Conservation (phyloP, 53 echinoderm and acorn worm genomes). For the Pentamera pediparva region DNA sequence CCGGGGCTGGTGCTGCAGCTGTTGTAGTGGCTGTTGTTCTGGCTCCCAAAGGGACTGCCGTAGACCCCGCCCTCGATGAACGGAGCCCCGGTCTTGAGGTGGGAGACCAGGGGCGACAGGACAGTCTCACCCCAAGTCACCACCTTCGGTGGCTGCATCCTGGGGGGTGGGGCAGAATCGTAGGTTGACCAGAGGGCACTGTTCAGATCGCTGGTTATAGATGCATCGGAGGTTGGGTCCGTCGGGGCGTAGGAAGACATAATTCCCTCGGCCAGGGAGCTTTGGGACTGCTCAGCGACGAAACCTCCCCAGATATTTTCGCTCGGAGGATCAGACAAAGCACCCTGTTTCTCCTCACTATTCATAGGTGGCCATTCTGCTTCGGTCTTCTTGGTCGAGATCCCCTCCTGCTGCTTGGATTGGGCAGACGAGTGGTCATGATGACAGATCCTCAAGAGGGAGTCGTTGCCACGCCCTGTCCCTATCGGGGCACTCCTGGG, state of each 20-base stretch:
- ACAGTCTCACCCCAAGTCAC: constrained; percentile 78
- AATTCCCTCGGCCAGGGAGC: constrained; percentile 53
- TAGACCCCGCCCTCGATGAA: constrained; percentile 99
- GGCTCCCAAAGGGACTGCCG: constrained; percentile 93
- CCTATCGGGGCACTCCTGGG: constrained; percentile 63
- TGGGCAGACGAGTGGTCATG: constrained; percentile 35
- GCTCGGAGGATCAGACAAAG: neutral
- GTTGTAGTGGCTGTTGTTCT: constrained; percentile 95
- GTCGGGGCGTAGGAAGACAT: constrained; percentile 39
- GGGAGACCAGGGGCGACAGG: constrained; percentile 46
- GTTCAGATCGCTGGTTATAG: constrained; percentile 63
- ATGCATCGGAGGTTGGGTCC: constrained; percentile 16
- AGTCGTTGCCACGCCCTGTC: constrained; percentile 59
- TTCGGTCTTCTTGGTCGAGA: neutral
- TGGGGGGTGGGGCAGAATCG: constrained; percentile 53
- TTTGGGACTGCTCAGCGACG: constrained; percentile 47
- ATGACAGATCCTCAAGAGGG: constrained; percentile 79
- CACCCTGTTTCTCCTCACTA: neutral
- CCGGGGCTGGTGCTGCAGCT: constrained; percentile 94
- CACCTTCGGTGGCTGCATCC: constrained; percentile 79
- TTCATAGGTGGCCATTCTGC: constrained; percentile 22
- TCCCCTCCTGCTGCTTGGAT: neutral
- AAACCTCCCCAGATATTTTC: constrained; percentile 45
- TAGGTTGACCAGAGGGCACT: constrained; percentile 97
- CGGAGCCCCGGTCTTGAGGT: constrained; percentile 42